A percentile compares a stretch with the other conserved stretches of the same genome.
Conservation (phyloP, 2,797 vertebrate species). For the Lophotriccus pileatus region DNA sequence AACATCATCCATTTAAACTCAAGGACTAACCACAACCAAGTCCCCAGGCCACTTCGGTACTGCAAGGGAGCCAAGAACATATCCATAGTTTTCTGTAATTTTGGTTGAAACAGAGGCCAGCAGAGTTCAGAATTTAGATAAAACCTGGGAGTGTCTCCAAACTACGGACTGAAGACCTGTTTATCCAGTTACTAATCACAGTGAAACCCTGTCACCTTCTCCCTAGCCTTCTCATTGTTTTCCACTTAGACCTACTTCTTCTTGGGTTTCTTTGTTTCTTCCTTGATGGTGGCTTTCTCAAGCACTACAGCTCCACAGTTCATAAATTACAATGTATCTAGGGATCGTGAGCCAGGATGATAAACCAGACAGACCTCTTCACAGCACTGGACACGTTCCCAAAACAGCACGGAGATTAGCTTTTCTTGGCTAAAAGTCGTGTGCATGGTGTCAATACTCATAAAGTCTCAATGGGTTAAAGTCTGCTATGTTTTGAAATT, state of each 20-base stretch:
- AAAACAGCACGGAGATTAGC: fast-evolving
- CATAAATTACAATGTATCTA: neutral
- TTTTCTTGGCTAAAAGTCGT: neutral
- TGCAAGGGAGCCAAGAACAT: neutral
- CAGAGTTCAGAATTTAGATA: neutral
- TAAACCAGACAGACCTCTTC: neutral
- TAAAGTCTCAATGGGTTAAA: neutral
- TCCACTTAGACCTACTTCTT: neutral
- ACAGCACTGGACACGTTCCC: neutral
- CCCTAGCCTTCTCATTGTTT: neutral
- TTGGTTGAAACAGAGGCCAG: neutral
- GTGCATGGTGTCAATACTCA: neutral
- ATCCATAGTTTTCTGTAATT: neutral
- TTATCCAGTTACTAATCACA: neutral
- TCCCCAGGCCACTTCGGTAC: neutral
- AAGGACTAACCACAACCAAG: neutral
- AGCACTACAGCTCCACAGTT: neutral
- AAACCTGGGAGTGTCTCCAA: neutral
- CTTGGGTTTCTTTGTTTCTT: neutral
- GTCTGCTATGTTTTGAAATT: neutral
- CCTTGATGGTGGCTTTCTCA: neutral
- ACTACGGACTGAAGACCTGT: neutral
- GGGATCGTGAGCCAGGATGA: neutral
- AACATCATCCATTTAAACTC: neutral
- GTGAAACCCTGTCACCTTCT: neutral